These are phyloP conservation scores for Psettodes erumei DNA, from an alignment of 2,113 vertebrate species.

Conservation along the genomic window DNA sequence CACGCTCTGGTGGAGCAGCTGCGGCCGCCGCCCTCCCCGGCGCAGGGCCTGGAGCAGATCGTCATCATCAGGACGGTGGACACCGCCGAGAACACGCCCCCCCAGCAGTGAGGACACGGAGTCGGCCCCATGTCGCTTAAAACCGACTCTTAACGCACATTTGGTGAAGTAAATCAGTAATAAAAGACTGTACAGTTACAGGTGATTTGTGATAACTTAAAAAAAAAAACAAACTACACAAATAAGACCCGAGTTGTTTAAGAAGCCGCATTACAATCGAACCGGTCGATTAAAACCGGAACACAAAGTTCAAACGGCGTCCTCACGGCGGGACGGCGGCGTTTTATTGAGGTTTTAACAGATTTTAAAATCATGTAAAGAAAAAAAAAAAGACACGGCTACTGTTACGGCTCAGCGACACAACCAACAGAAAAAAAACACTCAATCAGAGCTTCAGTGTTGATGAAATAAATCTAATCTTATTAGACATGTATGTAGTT, in stretches of 20 bases:
- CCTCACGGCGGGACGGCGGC: too few species aligned
- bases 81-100: slow-evolving; percentile 43
- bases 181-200: too few species aligned
- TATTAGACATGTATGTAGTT: slow-evolving; percentile 14
- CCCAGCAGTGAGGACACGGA: slow-evolving; percentile 69
- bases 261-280: too few species aligned
- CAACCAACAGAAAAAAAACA: too few species aligned
- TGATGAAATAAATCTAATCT: background rate
- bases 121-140: background rate
- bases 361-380: too few species aligned
- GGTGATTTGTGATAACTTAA: too few species aligned
- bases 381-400: too few species aligned
- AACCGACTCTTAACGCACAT: background rate
- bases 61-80: slow-evolving; percentile 81
- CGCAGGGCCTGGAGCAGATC: slow-evolving; percentile 74
- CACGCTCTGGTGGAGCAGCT: slow-evolving; percentile 81
- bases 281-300: too few species aligned
- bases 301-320: too few species aligned
- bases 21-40: slow-evolving; percentile 62
- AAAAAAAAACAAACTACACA: background rate
- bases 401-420: too few species aligned
- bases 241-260: background rate
- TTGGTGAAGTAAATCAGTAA: background rate
- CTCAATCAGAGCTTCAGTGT: too few species aligned
- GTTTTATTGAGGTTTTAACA: too few species aligned